Evolutionary conservation across 2,888 invertebrate genomes (phyloP), one percentile per base, ranked within the genome.

Genomic region (Drosophila multiciliata): DNA sequence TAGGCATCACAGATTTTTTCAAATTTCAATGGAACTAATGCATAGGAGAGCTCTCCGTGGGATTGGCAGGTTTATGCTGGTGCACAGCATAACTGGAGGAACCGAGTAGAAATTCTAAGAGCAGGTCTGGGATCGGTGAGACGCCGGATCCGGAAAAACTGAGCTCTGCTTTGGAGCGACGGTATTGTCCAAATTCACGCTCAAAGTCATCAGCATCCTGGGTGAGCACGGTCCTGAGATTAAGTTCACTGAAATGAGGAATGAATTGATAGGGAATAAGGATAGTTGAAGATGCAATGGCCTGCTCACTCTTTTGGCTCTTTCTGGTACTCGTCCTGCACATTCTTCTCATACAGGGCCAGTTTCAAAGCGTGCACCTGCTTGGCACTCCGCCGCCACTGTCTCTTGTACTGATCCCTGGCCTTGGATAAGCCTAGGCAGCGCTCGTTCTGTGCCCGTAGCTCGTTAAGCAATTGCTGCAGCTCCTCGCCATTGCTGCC

Each of bases 391-490:
- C 95, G 95, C 1, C 95, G 94, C 96, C 96, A 97, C 89, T 96
- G 95, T 82, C 95, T 95, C 88, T 97, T 96, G 92, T 97, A 97
- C 90, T 96, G 96, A 17, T 94, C 93, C 91, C 96, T 96, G 42
- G 95, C 95, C 66, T 95, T 95, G 64, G 95, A 94, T 3, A 95
- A 94, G 65, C 94, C 94, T 71, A 94, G 94, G 55, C 96, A 93
- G 82, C 96, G 96, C 87, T 95, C 95, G 86, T 82, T 83, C 50
- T 91, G 91, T 8, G 74, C 42, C 8, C 80, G 81, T 90, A 97
- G 90, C 91, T 97, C 96, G 67, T 95, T 95, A 58, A 96, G 93
- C 6, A 97, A 93, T 60, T 94, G 94, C 0, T 95, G 94, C 0
- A 96, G 95, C 76, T 96, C 95, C 78, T 95, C 95, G 0, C 95